Base-by-base conservation (phyloP, 1,140 invertebrate genomes). In the Eupeodes corollae region DNA sequence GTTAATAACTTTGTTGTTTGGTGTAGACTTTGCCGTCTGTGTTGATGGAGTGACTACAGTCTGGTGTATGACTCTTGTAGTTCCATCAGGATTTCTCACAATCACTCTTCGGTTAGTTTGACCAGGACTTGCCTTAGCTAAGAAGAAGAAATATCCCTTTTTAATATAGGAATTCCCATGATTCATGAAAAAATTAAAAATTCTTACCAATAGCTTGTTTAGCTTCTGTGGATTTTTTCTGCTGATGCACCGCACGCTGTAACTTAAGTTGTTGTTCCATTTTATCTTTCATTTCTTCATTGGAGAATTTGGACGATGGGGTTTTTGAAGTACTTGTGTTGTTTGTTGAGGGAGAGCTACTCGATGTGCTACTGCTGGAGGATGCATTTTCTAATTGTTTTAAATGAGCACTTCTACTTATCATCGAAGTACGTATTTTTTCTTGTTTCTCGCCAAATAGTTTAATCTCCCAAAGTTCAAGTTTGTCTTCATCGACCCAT, bases 381-480 rank as follows among this genome's bases (percentile, higher is more conserved):
- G 19, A 53, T 2, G 59, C 44, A 11, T 40, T 34, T 21, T 71
- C 52, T 44, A 54, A 15, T 57, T 64, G 61, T 0, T 56, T 50
- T 42, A 70, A 52, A 66, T 72, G 47, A 52, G 77, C 68, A 3
- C 83, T 82, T 44, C 78, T 71, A 51, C 79, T 80, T 37, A 82
- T 82, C 1, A 84, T 84, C 14, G 81, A 74, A 52, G 83, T 80
- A 59, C 84, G 79, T 58, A 84, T 67, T 34, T 72, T 70, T 45
- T 77, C 73, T 47, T 78, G 77, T 73, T 84, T 88, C 66, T 98
- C 93, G 31, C 89, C 89, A 69, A 94, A 98, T 54, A 89, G 86
- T 61, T 91, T 90, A 35, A 98, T 95, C 72, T 98, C 93, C 92
- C 93, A 98, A 1, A 98, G 63, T 66, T 98, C 93, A 16, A 98